Evolutionary conservation across 2,888 invertebrate genomes (phyloP), one percentile per base, ranked within the genome.

Genomic region (Unio delphinus): DNA sequence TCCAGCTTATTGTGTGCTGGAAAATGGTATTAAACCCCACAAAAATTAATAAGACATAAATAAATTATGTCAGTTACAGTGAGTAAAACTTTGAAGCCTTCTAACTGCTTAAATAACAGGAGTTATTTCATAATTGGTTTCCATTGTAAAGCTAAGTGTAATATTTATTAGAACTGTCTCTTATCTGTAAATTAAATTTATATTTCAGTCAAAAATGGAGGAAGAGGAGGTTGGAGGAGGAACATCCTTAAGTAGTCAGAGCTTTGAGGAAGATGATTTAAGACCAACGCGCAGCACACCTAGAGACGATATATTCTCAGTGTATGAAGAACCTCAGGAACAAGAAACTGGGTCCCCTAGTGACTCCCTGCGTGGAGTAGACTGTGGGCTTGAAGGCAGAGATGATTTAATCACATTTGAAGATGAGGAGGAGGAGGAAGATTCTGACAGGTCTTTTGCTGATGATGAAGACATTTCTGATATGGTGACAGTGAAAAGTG

Each of bases 401-500:
- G 45, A 45, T 45, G 45, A 45, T 45, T 15, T 45, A 45, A 45
- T 45, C 15, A 45, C 8, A 3, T 45, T 45, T 45, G 45, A 45
- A 45, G 45, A 45, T 45, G 45, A 74, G 1, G 74, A 75, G 23
- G 69, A 69, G 60, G 70, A 67, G 64, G 73, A 73, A 62, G 80
- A 71, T 28, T 75, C 74, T n/a, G 77, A 78, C 45, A 69, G 68
- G 61, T 70, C 81, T 18, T 70, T 80, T 15, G 79, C 80, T 45
- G 74, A 75, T 56, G 76, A 75, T 65, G 65, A 73, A 45, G 70
- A 70, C 26, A 72, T 75, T 45, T 45, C 45, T 45, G 45, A 45
- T 45, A 15, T 11, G 55, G 72, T 70, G 17, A 69, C 73, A 28
- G 61, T 60, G 55, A 75, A 68, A 55, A 75, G 74, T 68, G 79